These are phyloP conservation scores for Cryptoblepharus egeriae DNA, from an alignment of 2,797 vertebrate genomes.

Conservation along the genomic window DNA sequence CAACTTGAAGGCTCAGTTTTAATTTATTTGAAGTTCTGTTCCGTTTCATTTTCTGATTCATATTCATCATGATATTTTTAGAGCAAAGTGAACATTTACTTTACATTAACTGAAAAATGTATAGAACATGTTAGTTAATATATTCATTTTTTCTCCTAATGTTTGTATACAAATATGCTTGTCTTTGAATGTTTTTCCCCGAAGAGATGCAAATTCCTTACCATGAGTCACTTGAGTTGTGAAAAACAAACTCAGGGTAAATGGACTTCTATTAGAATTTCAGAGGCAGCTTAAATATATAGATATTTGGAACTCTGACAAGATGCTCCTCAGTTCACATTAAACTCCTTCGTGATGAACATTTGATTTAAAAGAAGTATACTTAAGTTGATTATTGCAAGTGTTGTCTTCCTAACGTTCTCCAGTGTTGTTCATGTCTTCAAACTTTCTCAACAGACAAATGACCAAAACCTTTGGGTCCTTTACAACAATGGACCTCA, in stretches of 20 bases:
- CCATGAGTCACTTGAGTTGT: neutral
- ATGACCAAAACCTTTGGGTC: too few species aligned
- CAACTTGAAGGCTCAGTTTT: neutral
- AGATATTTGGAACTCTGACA: neutral
- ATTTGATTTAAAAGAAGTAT: neutral
- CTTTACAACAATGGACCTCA: too few species aligned
- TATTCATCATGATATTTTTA: slow-evolving; percentile 1
- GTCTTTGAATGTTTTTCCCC: slow-evolving; percentile 24
- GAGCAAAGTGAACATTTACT: slow-evolving; percentile 15
- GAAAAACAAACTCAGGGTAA: neutral
- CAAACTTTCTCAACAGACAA: too few species aligned
- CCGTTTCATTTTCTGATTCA: neutral
- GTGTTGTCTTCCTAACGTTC: neutral
- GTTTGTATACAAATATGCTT: slow-evolving; percentile 17
- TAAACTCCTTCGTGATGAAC: neutral
- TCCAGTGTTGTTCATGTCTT: neutral
- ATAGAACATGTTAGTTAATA: neutral
- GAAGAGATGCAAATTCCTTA: slow-evolving; percentile 10
- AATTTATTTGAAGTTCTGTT: neutral
- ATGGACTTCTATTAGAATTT: neutral
- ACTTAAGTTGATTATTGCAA: neutral
- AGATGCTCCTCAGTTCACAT: neutral
- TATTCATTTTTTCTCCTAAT: neutral
- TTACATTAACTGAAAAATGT: slow-evolving; percentile 2
- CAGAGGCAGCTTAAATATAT: neutral